Evolutionary conservation across 2,113 vertebrate genomes (phyloP).

Genomic region (Tragulus kanchil): DNA sequence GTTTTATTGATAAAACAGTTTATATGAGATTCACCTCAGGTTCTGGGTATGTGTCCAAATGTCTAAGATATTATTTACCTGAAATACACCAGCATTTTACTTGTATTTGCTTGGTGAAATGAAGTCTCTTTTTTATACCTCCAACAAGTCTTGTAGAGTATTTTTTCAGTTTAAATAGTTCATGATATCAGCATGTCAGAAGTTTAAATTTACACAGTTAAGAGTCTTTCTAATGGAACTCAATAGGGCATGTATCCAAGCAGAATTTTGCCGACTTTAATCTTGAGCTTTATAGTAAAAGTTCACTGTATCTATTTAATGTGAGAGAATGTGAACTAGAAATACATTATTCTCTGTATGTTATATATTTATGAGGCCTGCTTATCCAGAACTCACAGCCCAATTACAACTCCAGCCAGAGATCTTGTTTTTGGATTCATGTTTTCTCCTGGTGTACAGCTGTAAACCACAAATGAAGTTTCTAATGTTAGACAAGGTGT

Average conservation of each 20-base stretch:
- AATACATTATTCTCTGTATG: slow-evolving; percentile 75
- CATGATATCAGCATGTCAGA: slow-evolving; percentile 61
- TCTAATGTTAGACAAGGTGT: slow-evolving; percentile 96
- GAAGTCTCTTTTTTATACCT: slow-evolving; percentile 51
- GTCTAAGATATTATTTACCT: slow-evolving; percentile 13
- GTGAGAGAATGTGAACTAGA: slow-evolving; percentile 76
- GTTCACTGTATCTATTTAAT: slow-evolving; percentile 71
- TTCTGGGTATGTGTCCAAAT: slow-evolving; percentile 39
- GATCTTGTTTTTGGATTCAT: slow-evolving; percentile 84
- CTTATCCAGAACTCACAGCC: slow-evolving; percentile 80
- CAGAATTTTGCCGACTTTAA: slow-evolving; percentile 77
- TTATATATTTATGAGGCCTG: slow-evolving; percentile 81
- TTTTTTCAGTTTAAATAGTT: slow-evolving; percentile 67
- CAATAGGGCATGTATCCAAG: slow-evolving; percentile 69
- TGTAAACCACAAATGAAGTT: slow-evolving; percentile 93
- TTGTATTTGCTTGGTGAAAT: slow-evolving; percentile 57
- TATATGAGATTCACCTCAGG: background rate
- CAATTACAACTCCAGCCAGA: slow-evolving; percentile 83
- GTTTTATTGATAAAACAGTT: background rate
- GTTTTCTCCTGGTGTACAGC: slow-evolving; percentile 88
- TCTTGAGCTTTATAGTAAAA: slow-evolving; percentile 73
- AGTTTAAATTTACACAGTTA: slow-evolving; percentile 71
- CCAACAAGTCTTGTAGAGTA: slow-evolving; percentile 52
- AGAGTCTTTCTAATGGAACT: slow-evolving; percentile 72
- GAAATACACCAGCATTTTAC: slow-evolving; percentile 10